phyloP scores from a whole-genome alignment of 2,888 invertebrate species.

The Tetragonula carbonaria region DNA sequence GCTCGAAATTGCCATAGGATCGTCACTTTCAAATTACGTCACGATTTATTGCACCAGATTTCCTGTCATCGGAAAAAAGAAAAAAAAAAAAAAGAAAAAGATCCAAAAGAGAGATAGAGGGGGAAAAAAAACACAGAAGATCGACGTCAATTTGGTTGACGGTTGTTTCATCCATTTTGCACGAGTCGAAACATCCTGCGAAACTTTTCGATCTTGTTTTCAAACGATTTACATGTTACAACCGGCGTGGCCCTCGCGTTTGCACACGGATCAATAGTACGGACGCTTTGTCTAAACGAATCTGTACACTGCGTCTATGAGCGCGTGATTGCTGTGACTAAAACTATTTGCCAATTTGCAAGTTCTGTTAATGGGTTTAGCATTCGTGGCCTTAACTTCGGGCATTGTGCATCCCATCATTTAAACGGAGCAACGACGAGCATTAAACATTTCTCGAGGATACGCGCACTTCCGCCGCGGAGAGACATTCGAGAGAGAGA shows the following conservation, averaged over 20 bases:
- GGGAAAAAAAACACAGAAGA: too few species aligned
- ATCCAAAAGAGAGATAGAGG: too few species aligned
- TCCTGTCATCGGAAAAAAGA: not conserved
- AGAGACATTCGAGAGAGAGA: too few species aligned
- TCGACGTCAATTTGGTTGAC: too few species aligned
- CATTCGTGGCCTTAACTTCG: not conserved
- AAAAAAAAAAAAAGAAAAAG: not conserved
- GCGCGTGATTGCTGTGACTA: constrained; percentile 10
- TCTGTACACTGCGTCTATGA: not conserved
- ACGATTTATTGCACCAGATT: too few species aligned
- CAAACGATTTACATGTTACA: not conserved
- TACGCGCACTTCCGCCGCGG: not conserved
- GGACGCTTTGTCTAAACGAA: not conserved
- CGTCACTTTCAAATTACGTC: too few species aligned
- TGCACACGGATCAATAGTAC: not conserved
- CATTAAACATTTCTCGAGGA: constrained; percentile 9
- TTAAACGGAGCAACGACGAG: not conserved
- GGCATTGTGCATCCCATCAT: not conserved
- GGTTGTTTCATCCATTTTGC: not conserved
- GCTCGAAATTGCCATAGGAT: too few species aligned
- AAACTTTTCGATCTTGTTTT: not conserved
- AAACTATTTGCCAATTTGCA: constrained; percentile 38
- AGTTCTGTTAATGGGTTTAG: constrained; percentile 27
- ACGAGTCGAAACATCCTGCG: too few species aligned
- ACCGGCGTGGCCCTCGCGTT: not conserved